phyloP scores from a whole-genome alignment of 2,797 vertebrate species.

The Microctenopoma lineatum region DNA sequence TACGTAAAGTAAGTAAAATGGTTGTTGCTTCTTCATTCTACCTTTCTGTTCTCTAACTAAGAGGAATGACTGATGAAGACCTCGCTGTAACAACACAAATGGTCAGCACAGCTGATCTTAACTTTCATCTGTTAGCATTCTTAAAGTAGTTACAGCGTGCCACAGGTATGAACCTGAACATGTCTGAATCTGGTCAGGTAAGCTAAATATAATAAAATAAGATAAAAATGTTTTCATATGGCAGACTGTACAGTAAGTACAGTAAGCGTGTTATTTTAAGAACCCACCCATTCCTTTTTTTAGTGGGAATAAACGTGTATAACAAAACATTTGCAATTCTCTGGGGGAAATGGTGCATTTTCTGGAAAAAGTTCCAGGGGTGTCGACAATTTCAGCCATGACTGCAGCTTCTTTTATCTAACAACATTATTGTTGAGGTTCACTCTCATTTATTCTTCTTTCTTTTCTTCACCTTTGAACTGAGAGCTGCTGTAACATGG shows the following conservation, averaged over 20 bases:
- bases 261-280: no score
- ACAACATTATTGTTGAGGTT: no score
- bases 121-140: background rate
- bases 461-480: no score
- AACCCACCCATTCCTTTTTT: no score
- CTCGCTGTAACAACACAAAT: background rate
- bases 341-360: no score
- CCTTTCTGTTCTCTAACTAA: background rate
- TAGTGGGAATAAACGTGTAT: no score
- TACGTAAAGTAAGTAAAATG: background rate
- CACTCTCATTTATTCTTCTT: no score
- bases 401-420: no score
- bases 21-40: background rate
- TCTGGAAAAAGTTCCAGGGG: no score
- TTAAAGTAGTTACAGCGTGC: background rate
- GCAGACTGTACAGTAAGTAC: background rate
- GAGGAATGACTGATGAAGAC: background rate
- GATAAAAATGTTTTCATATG: conserved; percentile 3
- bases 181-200: background rate
- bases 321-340: no score
- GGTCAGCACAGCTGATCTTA: background rate
- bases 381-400: no score
- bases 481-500: no score
- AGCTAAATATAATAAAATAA: background rate
- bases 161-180: background rate